Percentiles rank a stretch among this genome's conserved stretches.
Evolutionary conservation across 92 coral and sea anemone species (phyloP).

Genomic region (Montipora capitata): DNA sequence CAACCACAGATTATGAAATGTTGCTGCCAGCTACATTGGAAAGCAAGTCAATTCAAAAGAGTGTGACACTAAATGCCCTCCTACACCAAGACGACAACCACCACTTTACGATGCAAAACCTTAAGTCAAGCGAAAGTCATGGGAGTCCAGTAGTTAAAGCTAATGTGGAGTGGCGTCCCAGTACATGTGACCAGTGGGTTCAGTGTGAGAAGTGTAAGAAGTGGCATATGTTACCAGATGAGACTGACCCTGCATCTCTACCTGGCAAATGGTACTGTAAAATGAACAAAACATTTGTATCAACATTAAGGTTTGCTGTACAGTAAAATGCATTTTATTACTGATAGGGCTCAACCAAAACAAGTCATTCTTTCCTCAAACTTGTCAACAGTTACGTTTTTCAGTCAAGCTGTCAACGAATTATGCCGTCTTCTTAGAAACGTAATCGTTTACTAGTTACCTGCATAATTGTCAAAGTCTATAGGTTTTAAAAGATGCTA

Average conservation of each 20-base stretch:
- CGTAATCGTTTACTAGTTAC: no score
- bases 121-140: background rate
- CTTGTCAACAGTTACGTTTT: no score
- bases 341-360: no score
- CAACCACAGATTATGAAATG: background rate
- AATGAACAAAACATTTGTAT: background rate
- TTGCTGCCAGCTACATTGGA: background rate
- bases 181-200: constrained; percentile 78
- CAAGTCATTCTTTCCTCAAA: no score
- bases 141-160: background rate
- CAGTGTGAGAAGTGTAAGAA: constrained; percentile 84
- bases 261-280: constrained; percentile 81
- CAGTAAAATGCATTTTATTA: no score
- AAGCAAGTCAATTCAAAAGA: background rate
- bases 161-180: constrained; percentile 2
- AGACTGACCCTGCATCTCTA: constrained; percentile 59
- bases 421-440: no score
- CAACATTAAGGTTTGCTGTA: no score
- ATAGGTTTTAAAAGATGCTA: no score
- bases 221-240: constrained; percentile 84
- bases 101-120: background rate
- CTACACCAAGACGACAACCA: background rate
- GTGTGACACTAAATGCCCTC: background rate
- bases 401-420: no score
- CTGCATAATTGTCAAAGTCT: no score